Evolutionary conservation across 2,888 invertebrate genomes (phyloP).

Genomic region (Linnaemya tessellans): DNA sequence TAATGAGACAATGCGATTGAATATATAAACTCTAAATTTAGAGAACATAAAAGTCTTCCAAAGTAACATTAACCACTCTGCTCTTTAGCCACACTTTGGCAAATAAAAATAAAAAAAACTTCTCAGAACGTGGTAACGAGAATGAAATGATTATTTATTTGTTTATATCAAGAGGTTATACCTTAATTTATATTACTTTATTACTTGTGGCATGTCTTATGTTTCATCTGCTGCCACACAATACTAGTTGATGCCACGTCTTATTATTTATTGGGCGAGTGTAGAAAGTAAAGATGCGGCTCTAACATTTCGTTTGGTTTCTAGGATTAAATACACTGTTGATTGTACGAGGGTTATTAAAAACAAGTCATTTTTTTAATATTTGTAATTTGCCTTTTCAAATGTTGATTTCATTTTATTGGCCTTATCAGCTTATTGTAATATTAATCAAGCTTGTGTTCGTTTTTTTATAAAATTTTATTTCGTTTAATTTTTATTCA

Average conservation of each 20-base stretch:
- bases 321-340: background rate
- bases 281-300: background rate
- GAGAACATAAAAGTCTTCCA: constrained; percentile 26
- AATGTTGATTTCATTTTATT: too few species aligned
- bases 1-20: constrained; percentile 50
- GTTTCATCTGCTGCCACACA: constrained; percentile 20
- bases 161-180: constrained; percentile 68
- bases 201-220: constrained; percentile 62
- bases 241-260: constrained; percentile 39
- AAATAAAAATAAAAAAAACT: constrained; percentile 14
- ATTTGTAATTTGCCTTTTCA: too few species aligned
- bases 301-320: background rate
- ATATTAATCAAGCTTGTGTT: too few species aligned
- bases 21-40: constrained; percentile 34
- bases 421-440: too few species aligned
- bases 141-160: constrained; percentile 66
- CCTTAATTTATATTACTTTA: constrained; percentile 72
- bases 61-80: constrained; percentile 61
- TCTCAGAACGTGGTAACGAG: too few species aligned
- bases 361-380: background rate
- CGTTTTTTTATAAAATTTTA: too few species aligned
- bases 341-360: constrained; percentile 3
- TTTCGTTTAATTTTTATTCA: too few species aligned
- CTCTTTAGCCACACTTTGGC: background rate
- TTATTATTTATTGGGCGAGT: background rate